These are phyloP conservation scores for Oreortyx pictus DNA, from an alignment of 2,797 vertebrate species.

Conservation along the genomic window DNA sequence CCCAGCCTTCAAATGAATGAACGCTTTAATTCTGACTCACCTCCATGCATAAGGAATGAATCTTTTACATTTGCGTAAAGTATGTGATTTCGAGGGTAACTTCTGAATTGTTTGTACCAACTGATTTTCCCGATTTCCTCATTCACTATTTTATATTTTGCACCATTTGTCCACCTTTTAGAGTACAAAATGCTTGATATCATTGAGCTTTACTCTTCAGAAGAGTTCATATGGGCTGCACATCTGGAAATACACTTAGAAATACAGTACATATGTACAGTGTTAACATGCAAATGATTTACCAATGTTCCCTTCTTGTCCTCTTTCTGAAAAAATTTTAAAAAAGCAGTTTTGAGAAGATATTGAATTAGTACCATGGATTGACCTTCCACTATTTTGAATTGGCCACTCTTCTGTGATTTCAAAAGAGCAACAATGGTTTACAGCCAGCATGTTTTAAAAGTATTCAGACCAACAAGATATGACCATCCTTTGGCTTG, in stretches of 20 bases:
- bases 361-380: neutral
- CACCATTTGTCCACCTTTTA: neutral
- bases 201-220: neutral
- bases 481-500: neutral
- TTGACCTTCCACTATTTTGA: neutral
- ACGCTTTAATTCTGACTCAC: neutral
- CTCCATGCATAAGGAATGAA: neutral
- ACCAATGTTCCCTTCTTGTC: neutral
- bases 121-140: neutral
- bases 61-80: neutral
- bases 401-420: neutral
- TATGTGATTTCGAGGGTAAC: neutral
- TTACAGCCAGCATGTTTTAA: neutral
- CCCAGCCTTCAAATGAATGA: neutral
- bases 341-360: neutral
- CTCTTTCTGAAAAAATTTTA: neutral
- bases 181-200: neutral
- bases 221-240: neutral
- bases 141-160: neutral
- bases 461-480: neutral
- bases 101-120: neutral
- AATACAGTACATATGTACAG: neutral
- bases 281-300: neutral
- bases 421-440: neutral
- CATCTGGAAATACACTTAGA: neutral